These are phyloP conservation scores for Octodon degus DNA, from an alignment of 2,113 vertebrate genomes.

Conservation along the genomic window DNA sequence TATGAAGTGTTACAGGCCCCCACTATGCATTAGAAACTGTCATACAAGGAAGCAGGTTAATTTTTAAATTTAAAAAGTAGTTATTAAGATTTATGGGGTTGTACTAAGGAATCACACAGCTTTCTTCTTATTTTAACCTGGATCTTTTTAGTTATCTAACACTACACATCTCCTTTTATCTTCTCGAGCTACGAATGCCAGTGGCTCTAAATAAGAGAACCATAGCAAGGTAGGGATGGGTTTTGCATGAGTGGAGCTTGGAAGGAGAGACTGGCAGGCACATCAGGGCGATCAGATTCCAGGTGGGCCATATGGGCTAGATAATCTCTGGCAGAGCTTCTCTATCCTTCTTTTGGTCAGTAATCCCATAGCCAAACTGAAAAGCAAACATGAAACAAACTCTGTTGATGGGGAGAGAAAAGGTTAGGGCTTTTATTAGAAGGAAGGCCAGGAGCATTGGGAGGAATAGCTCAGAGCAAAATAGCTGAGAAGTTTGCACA, in stretches of 20 bases:
- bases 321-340: constrained; percentile 7
- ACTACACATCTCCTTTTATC: background rate
- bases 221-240: background rate
- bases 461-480: background rate
- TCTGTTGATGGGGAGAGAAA: background rate
- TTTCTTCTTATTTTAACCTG: background rate
- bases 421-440: background rate
- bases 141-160: constrained; percentile 12
- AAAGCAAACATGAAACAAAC: background rate
- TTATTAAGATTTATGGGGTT: background rate
- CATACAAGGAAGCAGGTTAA: background rate
- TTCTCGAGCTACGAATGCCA: background rate
- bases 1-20: background rate
- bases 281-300: background rate
- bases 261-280: background rate
- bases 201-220: background rate
- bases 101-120: background rate
- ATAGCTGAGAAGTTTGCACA: background rate
- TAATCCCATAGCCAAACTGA: background rate
- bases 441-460: background rate
- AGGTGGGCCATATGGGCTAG: background rate
- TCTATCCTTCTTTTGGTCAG: background rate
- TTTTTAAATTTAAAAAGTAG: constrained; percentile 6
- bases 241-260: background rate
- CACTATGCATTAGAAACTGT: constrained; percentile 38